phyloP scores from a whole-genome alignment of 2,113 vertebrate species.

The Epinephelus fuscoguttatus region DNA sequence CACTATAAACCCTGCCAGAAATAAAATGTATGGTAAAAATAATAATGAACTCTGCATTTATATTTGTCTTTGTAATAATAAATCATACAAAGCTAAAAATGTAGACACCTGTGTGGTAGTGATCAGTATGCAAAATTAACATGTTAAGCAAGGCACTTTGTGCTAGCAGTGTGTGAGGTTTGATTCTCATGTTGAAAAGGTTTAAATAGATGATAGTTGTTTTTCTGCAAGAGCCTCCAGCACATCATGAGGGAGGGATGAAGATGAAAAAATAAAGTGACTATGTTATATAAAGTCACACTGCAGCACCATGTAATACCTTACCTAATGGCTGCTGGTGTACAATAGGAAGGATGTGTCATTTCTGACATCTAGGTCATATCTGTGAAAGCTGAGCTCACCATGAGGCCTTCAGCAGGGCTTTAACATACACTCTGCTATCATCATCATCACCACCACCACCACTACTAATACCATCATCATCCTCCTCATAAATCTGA shows the following conservation, averaged over 20 bases:
- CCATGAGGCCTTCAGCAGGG: conserved; percentile 46
- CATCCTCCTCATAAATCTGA: background rate
- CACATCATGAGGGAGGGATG: background rate
- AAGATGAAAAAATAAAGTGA: background rate
- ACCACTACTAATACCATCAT: background rate
- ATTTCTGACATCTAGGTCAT: conserved; percentile 65
- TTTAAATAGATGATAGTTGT: too few species aligned
- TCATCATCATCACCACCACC: conserved; percentile 6
- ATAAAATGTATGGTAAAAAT: too few species aligned
- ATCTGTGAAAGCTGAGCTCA: conserved; percentile 41
- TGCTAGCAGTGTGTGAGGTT: background rate
- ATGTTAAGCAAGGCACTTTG: too few species aligned
- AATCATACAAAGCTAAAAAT: background rate
- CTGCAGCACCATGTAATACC: conserved; percentile 14
- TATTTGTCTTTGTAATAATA: too few species aligned
- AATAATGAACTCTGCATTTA: background rate
- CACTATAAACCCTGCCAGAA: too few species aligned
- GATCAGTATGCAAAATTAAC: too few species aligned
- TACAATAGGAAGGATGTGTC: conserved; percentile 47
- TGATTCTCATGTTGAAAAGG: background rate
- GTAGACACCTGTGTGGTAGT: too few species aligned
- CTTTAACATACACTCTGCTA: conserved; percentile 10
- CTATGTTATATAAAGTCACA: conserved; percentile 29
- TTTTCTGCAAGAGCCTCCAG: too few species aligned
- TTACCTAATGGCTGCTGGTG: conserved; percentile 39